Evolutionary conservation across 2,888 invertebrate species (phyloP), one percentile per base, ranked within the genome.

Genomic region (Rotaria socialis): DNA sequence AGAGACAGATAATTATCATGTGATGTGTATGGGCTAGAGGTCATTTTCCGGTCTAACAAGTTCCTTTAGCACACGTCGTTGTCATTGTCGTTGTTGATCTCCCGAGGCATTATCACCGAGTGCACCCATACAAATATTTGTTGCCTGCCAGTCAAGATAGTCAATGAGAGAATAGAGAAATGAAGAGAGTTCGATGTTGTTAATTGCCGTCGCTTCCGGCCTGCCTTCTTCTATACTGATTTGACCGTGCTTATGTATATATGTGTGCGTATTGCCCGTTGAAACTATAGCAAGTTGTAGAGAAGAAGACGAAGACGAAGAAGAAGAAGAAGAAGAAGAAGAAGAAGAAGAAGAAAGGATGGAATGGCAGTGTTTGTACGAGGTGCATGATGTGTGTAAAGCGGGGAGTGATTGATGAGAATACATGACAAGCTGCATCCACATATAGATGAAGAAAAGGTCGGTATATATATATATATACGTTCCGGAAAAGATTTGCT

Each of bases 141-240:
- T 60, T 60, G 58, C 58, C 58, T 60, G 11, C 58, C 24, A 60
- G 58, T 60, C 58, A 60, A 60, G 58, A 60, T 60, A 60, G 58
- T 60, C n/a, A 60, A 60, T 60, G 58, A 60, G 58, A 60, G 58
- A 60, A 60, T 27, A 60, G 58, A 60, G 58, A n/a, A 60, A 60
- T 60, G 58, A 60, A 60, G n/a, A 60, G 58, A 60, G 58, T 60
- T 60, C n/a, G 58, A 60, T 60, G 58, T 60, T 60, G 58, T 60
- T 60, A 60, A 60, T 60, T 60, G 58, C 27, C 58, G n/a, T 60
- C 58, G 58, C 58, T 60, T 60, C 58, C 58, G 58, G 58, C 7
- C 58, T 60, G n/a, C 58, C 58, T 60, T n/a, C 58, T 60, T n/a
- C 58, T 60, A n/a, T 14, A 60, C 14, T 27, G 58, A 60, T 60